phyloP scores from a whole-genome alignment of 2,113 vertebrate species.

The Serilophus lunatus region DNA sequence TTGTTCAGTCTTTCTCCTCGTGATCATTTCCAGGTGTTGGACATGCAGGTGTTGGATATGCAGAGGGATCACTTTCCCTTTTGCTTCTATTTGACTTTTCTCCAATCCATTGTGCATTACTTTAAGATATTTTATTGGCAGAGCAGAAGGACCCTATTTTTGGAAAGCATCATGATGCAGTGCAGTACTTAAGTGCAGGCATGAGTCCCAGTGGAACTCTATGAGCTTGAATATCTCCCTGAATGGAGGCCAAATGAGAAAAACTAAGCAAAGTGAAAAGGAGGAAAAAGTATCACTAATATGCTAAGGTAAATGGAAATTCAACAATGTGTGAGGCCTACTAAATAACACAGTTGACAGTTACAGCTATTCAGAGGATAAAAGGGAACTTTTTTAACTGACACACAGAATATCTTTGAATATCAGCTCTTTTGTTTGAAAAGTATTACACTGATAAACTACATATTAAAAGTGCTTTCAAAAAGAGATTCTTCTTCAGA shows the following conservation, averaged over 20 bases:
- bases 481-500: not conserved
- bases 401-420: not conserved
- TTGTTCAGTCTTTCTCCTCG: not conserved
- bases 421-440: not conserved
- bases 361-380: not conserved
- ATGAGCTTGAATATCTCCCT: not conserved
- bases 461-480: not conserved
- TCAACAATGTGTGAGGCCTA: not conserved
- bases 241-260: not conserved
- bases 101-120: not conserved
- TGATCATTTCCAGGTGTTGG: not conserved
- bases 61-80: not conserved
- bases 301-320: not conserved
- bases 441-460: not conserved
- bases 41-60: accelerated
- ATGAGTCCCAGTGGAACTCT: not conserved
- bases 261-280: not conserved
- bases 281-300: not conserved
- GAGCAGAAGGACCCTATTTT: not conserved
- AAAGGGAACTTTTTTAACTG: not conserved
- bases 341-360: not conserved
- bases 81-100: not conserved
- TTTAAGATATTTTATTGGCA: not conserved
- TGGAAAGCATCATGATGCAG: not conserved
- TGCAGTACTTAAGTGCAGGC: not conserved